Percentiles rank a stretch among this genome's conserved stretches.
These are phyloP conservation scores for Rhinoptilus africanus DNA, from an alignment of 2,113 vertebrate species.

Conservation along the genomic window DNA sequence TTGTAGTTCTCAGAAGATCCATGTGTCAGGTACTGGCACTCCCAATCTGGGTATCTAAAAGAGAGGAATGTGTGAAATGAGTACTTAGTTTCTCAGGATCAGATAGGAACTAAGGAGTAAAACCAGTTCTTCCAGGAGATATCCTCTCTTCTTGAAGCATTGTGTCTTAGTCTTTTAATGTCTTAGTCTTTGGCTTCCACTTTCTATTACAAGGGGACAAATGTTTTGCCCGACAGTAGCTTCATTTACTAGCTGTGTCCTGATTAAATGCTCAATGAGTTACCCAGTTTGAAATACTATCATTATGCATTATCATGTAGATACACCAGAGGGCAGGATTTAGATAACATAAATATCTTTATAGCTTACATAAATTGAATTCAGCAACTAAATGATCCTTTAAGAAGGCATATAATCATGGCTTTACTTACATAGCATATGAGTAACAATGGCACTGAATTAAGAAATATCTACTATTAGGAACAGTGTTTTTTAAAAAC, in stretches of 20 bases:
- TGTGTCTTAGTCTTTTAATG: background rate
- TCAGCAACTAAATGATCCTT: background rate
- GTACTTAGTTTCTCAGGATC: background rate
- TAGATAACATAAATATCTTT: background rate
- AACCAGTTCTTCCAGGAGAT: background rate
- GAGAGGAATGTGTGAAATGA: background rate
- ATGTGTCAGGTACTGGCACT: background rate
- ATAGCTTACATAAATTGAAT: background rate
- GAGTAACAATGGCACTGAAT: background rate
- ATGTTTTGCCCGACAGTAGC: background rate
- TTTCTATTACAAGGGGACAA: background rate
- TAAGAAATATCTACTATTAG: background rate
- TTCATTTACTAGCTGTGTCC: background rate
- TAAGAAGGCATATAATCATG: background rate
- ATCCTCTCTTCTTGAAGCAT: background rate
- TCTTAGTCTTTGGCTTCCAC: background rate
- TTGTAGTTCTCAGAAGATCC: background rate
- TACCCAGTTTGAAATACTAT: background rate
- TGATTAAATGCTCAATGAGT: background rate
- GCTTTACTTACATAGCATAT: background rate
- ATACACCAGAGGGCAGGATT: slow-evolving; percentile 55
- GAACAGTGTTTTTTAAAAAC: background rate
- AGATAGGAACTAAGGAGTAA: background rate
- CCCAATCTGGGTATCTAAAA: background rate
- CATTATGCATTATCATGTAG: background rate